Evolutionary conservation across 2,888 invertebrate genomes (phyloP), one percentile per base, ranked within the genome.

Genomic region (Tenthredo distinguenda): DNA sequence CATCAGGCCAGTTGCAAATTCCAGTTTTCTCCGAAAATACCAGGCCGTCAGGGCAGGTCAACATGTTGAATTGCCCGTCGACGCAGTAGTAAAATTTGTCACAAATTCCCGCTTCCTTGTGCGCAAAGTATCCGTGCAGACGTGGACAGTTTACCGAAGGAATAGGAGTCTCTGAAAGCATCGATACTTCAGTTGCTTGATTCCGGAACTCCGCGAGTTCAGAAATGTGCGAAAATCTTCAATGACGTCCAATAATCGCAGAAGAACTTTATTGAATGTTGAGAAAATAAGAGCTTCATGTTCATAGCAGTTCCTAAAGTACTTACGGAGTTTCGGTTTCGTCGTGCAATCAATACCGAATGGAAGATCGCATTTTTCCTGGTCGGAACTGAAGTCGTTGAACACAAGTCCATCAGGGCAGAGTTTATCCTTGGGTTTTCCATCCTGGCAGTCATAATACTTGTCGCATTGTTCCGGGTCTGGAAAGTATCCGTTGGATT

Each of bases 1-100:
- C 98, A 94, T 98, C 98, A 0, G 98, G 96, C 98, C 98, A 98
- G 31, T 97, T 97, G 93, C 98, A 98, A 90, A 98, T 98, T 87
- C 98, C 98, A 68, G 96, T 97, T 92, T 96, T 97, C 88, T 97
- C 97, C 91, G 97, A 98, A 94, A 98, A 98, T 15, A 98, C 98
- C 85, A 98, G 94, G 0, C 98, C 98, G 74, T 95, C 96, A 0
- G 98, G 98, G 87, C 98, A 98, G 0, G 96, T 97, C 92, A 98
- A 98, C 96, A 97, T 97, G 94, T 98, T 98, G 95, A 96, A 98
- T 94, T 97, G 95, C 5, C 98, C 98, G 91, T 98, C 98, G 43
- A 98, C 98, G 91, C 98, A 98, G 93, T 96, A 98, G 93, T 97
- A 98, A 94, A 98, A 98, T 91, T 96, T 97, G 92, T 97, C 97